Base-by-base conservation (phyloP, 30 jellyfish, hydroid and myxozoan genomes). In the Cassiopea andromeda region DNA sequence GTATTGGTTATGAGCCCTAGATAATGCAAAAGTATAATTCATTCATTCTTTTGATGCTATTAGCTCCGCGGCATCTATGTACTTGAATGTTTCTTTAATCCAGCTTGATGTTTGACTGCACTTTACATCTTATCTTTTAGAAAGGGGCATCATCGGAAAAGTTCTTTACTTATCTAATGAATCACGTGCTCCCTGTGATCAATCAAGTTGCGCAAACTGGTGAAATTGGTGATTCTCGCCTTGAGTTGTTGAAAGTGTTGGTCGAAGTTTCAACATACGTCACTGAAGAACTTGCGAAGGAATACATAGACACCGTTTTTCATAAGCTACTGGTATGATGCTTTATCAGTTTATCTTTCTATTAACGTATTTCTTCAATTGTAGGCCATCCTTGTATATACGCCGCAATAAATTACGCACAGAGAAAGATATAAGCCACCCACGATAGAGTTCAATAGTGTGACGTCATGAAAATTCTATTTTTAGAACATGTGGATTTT, bases 61-160 rank as follows among this genome's bases (percentile, higher is more conserved):
- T 27, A 27, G 38, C 38, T 0, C 38, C 38, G 38, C 38, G 38
- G 38, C 38, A 27, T 27, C 38, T 27, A 27, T 27, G 38, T 27
- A 27, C 38, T 27, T 27, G 38, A 27, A 27, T 27, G 38, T 0
- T 27, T 27, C 38, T 27, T 0, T 27, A 17, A 43, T 68, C 8
- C 77, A 68, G 15, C 44, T 68, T 14, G 12, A 10, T 54, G 64
- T 10, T 54, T 54, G 7, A 54, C 7, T 54, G 38, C 0, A 54
- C 64, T 3, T 54, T 0, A 10, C 44, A 48, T 64, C 43, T 49
- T 49, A 6, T 4, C 9, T 70, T 48, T 16, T 83, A 92, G 94
- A 96, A 92, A 82, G 99, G 99, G 27, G 99, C 99, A 17, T 96
- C 99, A 6, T 86, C 99, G 3, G 98, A 87, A 77, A 92, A 85